Evolutionary conservation across 2,888 invertebrate genomes (phyloP), one percentile per base, ranked within the genome.

Genomic region (Drosophila dives): DNA sequence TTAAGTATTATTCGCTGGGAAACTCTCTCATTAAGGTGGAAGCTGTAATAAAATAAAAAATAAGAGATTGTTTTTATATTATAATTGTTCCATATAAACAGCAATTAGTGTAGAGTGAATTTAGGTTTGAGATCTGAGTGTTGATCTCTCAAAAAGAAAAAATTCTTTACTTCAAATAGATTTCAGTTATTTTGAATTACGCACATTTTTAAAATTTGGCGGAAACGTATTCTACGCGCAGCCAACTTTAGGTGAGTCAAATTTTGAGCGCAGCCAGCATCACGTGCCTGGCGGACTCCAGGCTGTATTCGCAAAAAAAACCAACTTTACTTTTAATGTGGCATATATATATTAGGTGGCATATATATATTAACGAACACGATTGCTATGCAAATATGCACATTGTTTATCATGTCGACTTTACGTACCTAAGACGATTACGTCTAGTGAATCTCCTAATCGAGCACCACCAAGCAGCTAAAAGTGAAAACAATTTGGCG

Each of bases 11-110:
- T 65, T 64, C 58, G 59, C 64, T 17, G 58, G 45, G 7, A 64
- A 69, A 63, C 26, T 23, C 75, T 77, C 71, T 56, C 33, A 60
- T 56, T 15, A 33, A 63, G 50, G 20, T 61, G 62, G 50, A 32
- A 49, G 45, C 53, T 53, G 40, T 3, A 17, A 33, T 34, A 15
- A 42, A 53, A 48, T 51, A 2, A 33, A 29, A 53, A 40, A 45
- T 64, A 50, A 53, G 62, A 69, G 63, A 56, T 62, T 61, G 15
- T 45, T 73, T 56, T 33, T n/a, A 42, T 17, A 15, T 38, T 23
- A 17, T 3, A n/a, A 40, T 58, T 61, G 51, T 23, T 23, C 20
- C 2, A 1, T 2, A n/a, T 5, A 6, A 32, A 1, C n/a, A 55
- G 8, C 29, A 29, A 53, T 36, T 59, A 55, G 42, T 26, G 17